Percentiles rank a stretch among this genome's conserved stretches.
phyloP scores from a whole-genome alignment of 2,113 vertebrate genomes.

The Catharus minimus region DNA sequence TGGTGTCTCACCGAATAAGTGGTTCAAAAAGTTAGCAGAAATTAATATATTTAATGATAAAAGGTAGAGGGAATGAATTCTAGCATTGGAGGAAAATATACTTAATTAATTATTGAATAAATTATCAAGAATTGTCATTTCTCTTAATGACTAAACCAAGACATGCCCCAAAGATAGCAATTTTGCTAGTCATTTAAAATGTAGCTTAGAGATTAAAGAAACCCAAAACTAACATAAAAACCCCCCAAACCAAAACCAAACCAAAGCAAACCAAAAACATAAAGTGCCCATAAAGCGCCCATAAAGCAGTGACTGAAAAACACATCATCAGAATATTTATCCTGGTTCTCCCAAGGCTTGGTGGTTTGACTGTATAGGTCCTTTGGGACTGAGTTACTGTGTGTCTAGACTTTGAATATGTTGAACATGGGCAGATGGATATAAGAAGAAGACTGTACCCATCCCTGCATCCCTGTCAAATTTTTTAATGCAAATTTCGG shows the following conservation, averaged over 20 bases:
- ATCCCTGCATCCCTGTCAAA: rapidly evolving
- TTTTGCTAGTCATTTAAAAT: background rate
- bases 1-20: background rate
- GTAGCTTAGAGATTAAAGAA: background rate
- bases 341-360: background rate
- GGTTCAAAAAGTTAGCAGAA: background rate
- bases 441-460: background rate
- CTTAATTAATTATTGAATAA: background rate
- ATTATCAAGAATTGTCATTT: background rate
- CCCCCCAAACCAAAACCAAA: too few species aligned
- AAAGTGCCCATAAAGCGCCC: background rate
- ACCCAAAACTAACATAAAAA: background rate
- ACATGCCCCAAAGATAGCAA: background rate
- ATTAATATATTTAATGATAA: background rate
- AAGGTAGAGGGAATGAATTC: background rate
- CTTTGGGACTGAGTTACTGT: background rate
- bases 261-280: background rate
- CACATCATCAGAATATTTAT: background rate
- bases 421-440: background rate
- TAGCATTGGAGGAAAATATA: background rate
- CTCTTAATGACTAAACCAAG: background rate
- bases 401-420: background rate
- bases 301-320: background rate
- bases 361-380: background rate
- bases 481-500: background rate